Percentiles rank a stretch among this genome's conserved stretches.
These are phyloP conservation scores for Dicranocentrus wangi DNA, from an alignment of 2,888 invertebrate genomes.

Conservation along the genomic window DNA sequence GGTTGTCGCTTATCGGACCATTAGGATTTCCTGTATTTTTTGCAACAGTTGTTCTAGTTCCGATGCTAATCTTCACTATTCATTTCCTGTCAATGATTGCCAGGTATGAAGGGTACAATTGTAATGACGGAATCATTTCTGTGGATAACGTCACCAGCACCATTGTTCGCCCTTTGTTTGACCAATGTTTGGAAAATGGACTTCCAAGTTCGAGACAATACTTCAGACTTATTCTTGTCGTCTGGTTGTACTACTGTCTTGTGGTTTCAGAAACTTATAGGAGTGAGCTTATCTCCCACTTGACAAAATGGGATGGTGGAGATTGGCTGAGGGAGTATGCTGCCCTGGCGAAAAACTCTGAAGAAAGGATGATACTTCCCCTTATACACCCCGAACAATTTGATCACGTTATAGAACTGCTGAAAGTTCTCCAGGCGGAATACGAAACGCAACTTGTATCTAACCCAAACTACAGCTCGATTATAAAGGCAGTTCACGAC, in stretches of 20 bases:
- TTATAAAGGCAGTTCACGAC: neutral
- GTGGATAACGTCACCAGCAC: constrained; percentile 29
- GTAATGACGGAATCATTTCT: neutral
- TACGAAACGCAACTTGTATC: constrained; percentile 3
- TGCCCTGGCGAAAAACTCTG: neutral
- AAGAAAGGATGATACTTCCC: neutral
- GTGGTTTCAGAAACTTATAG: constrained; percentile 43
- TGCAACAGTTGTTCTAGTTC: constrained; percentile 15
- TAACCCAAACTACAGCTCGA: neutral
- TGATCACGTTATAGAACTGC: neutral
- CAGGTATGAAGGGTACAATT: neutral
- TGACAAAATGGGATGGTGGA: constrained; percentile 21
- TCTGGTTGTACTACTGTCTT: constrained; percentile 48
- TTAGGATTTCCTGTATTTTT: constrained; percentile 36
- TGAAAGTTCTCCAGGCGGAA: neutral
- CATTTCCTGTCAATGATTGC: neutral
- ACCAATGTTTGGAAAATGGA: constrained; percentile 47
- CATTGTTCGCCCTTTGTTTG: constrained; percentile 39
- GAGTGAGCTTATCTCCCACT: constrained; percentile 34
- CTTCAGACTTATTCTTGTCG: constrained; percentile 31
- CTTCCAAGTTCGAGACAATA: constrained; percentile 27
- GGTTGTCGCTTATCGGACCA: constrained; percentile 34
- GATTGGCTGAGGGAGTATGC: constrained; percentile 4
- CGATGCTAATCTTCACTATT: neutral
- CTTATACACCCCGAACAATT: too few species aligned